Evolutionary conservation across 2,797 vertebrate genomes (phyloP), one percentile per base, ranked within the genome.

Genomic region (Labeo calbasu): DNA sequence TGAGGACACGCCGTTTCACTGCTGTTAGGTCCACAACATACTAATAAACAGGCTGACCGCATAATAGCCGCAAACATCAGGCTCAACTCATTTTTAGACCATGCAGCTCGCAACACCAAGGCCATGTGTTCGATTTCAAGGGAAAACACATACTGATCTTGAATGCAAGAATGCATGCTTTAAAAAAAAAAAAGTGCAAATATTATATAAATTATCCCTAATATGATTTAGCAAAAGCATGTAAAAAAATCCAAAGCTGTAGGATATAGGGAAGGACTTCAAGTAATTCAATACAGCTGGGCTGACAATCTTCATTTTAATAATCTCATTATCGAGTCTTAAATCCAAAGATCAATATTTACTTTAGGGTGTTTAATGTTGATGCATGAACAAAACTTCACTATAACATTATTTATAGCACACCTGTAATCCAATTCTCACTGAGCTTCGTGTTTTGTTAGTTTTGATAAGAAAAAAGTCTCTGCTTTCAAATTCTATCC

Each of bases 21-120:
- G 23, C 50, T 68, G 43, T 61, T 43, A 43, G 61, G 71, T 61
- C 48, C 43, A 21, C 25, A 2, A 72, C 53, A 32, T 51, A 73
- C 70, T 82, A 61, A 82, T 55, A 70, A 86, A 79, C 53, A 77
- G 43, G 19, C 36, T 17, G 78, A 68, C 55, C 17, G 14, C 57
- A 50, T 19, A 72, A 76, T 15, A 80, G 8, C n/a, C 4, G 43
- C 21, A 43, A 17, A 75, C 53, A 23, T 51, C 55, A 78, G 80
- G 55, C 57, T 8, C 50, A 43, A 75, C 65, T 23, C 5, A 13
- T 55, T 77, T 48, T 46, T 72, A 61, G 14, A 65, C 23, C 2
- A 23, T 4, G 11, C 15, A 50, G 23, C 40, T n/a, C 4, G 4
- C 53, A 15, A 61, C 40, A 43, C 4, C 43, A 72, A 72, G 8